Evolutionary conservation across 2,113 vertebrate genomes (phyloP).

Genomic region (Antidorcas marsupialis): DNA sequence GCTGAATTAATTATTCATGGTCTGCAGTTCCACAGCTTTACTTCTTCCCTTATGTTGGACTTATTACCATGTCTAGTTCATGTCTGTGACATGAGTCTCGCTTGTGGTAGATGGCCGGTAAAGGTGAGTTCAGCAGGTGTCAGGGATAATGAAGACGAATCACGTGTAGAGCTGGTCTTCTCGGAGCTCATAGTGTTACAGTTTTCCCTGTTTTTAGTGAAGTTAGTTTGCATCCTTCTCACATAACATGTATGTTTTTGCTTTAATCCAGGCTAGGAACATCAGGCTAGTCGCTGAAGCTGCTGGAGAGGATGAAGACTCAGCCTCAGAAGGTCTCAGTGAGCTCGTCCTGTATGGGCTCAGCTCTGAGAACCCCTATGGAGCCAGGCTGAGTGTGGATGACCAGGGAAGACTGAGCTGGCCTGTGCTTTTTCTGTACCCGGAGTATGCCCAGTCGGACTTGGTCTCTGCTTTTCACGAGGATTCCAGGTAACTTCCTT

Average conservation of each 20-base stretch:
- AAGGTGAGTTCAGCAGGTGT: background rate
- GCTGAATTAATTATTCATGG: background rate
- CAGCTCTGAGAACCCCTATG: conserved; percentile 78
- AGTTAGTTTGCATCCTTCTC: background rate
- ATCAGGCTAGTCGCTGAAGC: conserved; percentile 80
- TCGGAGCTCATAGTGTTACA: background rate
- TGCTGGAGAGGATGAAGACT: conserved; percentile 56
- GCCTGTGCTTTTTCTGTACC: conserved; percentile 96
- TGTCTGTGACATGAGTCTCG: background rate
- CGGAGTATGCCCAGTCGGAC: conserved; percentile 93
- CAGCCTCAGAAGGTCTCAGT: conserved; percentile 68
- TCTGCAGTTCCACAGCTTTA: background rate
- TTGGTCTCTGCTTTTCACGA: conserved; percentile 94
- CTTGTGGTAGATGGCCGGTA: background rate
- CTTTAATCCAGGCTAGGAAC: conserved; percentile 83
- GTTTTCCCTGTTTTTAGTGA: background rate
- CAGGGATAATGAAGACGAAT: background rate
- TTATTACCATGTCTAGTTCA: background rate
- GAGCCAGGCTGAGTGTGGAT: conserved; percentile 86
- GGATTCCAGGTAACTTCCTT: conserved; percentile 83
- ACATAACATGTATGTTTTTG: background rate
- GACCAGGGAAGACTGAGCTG: conserved; percentile 88
- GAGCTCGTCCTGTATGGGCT: conserved; percentile 83
- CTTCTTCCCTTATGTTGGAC: background rate
- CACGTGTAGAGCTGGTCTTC: background rate